Conservation (phyloP, 2,113 vertebrate species). For the Argyrosomus japonicus region DNA sequence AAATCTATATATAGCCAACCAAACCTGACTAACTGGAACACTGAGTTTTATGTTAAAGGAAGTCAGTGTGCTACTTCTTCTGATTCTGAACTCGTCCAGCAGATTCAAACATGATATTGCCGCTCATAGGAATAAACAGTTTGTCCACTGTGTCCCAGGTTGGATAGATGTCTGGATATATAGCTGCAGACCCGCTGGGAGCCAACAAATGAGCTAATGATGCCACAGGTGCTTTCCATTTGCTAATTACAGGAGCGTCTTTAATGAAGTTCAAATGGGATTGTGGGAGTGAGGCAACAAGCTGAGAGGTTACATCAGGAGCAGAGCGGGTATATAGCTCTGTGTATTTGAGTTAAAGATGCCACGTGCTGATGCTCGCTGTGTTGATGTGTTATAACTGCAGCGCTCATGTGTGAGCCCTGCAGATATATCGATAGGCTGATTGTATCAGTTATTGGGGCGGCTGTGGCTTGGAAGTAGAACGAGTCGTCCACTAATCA, state of each 20-base stretch:
- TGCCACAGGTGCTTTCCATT: slow-evolving; percentile 2
- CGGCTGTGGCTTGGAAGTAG: too few species aligned
- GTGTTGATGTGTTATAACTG: too few species aligned
- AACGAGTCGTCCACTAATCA: too few species aligned
- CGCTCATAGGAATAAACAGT: neutral
- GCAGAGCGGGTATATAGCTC: neutral
- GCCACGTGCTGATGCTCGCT: too few species aligned
- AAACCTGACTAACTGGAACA: neutral
- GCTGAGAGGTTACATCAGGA: slow-evolving; percentile 6
- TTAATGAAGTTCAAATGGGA: neutral
- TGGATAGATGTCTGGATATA: neutral
- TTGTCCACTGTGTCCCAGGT: neutral
- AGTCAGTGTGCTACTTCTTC: neutral
- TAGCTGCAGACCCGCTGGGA: neutral
- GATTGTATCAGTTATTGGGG: too few species aligned
- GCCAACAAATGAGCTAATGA: neutral
- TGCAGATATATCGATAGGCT: too few species aligned
- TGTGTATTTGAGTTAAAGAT: neutral
- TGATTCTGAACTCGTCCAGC: too few species aligned
- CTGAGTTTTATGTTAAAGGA: neutral
- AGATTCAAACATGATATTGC: too few species aligned
- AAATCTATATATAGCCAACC: neutral
- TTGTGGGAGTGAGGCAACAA: slow-evolving; percentile 2
- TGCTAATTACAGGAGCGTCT: neutral
- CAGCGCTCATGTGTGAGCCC: too few species aligned